Percentiles rank a stretch among this genome's conserved stretches.
Evolutionary conservation across 2,888 invertebrate genomes (phyloP).

Genomic region (Calliopum simillimum): DNA sequence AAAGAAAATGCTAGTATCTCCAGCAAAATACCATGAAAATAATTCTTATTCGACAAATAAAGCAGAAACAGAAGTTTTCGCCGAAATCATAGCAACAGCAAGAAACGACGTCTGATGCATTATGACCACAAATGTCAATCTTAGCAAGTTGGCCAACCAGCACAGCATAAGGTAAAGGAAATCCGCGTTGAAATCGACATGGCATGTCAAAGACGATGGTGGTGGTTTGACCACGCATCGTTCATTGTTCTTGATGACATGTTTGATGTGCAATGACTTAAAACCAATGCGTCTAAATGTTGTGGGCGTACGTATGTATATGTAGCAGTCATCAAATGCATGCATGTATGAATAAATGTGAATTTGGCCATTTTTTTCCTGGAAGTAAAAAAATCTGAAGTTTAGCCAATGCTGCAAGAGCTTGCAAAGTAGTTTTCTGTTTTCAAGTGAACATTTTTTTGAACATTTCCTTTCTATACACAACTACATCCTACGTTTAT

Average conservation of each 20-base stretch:
- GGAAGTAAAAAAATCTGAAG: not conserved
- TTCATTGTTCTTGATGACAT: not conserved
- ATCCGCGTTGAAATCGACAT: not conserved
- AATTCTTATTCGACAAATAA: no score
- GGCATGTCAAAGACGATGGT: conserved; percentile 17
- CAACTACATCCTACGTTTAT: not conserved
- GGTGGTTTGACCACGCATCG: not conserved
- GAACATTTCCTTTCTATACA: not conserved
- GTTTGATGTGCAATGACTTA: conserved; percentile 20
- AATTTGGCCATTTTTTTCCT: not conserved
- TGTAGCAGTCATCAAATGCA: no score
- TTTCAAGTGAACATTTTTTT: not conserved
- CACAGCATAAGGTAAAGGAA: no score
- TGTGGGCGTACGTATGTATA: no score
- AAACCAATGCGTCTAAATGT: no score
- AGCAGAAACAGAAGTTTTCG: no score
- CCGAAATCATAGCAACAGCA: no score
- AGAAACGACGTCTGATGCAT: no score
- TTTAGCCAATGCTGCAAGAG: not conserved
- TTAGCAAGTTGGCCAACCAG: no score
- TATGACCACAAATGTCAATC: no score
- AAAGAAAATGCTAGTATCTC: no score
- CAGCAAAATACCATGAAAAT: no score
- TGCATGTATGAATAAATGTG: not conserved
- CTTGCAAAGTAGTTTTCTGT: conserved; percentile 10